Evolutionary conservation across 2,113 vertebrate genomes (phyloP).

Genomic region (Aegithalos caudatus): DNA sequence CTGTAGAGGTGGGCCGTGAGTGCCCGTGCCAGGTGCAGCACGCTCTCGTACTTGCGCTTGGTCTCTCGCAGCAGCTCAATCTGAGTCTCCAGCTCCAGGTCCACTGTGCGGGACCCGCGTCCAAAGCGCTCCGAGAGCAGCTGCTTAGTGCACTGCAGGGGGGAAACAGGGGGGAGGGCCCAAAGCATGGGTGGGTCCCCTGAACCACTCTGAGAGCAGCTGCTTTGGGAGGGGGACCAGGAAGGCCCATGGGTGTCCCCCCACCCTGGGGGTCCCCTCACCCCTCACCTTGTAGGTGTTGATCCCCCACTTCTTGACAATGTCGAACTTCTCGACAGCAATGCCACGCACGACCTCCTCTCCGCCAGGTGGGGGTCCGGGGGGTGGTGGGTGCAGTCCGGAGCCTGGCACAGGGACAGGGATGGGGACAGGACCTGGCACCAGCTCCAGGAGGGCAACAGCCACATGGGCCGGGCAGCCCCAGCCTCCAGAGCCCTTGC

Average conservation of each 20-base stretch:
- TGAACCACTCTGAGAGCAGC: slow-evolving; percentile 83
- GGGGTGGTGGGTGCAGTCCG: slow-evolving; percentile 82
- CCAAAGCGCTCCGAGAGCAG: slow-evolving; percentile 93
- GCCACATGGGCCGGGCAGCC: rapidly evolving
- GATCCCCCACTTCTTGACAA: slow-evolving; percentile 93
- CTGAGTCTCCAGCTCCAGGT: slow-evolving; percentile 95
- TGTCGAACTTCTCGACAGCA: slow-evolving; percentile 93
- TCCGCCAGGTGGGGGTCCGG: slow-evolving; percentile 63
- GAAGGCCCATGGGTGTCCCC: rapidly evolving
- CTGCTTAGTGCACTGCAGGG: slow-evolving; percentile 90
- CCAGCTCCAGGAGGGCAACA: not conserved
- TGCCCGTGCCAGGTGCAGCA: slow-evolving; percentile 86
- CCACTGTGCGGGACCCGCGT: slow-evolving; percentile 91
- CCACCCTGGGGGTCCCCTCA: not conserved
- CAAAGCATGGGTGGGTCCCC: slow-evolving; percentile 53
- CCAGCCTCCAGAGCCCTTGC: not conserved
- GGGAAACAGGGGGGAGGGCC: slow-evolving; percentile 51
- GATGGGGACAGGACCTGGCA: not conserved
- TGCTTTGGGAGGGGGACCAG: slow-evolving; percentile 56
- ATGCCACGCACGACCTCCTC: slow-evolving; percentile 86
- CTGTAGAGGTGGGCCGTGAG: slow-evolving; percentile 95
- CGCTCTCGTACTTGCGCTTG: slow-evolving; percentile 90
- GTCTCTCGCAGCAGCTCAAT: slow-evolving; percentile 95
- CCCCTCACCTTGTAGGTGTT: slow-evolving; percentile 93
- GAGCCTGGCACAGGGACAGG: slow-evolving; percentile 73